These are phyloP conservation scores for Miichthys miiuy DNA, from an alignment of 2,797 vertebrate genomes.

Conservation along the genomic window DNA sequence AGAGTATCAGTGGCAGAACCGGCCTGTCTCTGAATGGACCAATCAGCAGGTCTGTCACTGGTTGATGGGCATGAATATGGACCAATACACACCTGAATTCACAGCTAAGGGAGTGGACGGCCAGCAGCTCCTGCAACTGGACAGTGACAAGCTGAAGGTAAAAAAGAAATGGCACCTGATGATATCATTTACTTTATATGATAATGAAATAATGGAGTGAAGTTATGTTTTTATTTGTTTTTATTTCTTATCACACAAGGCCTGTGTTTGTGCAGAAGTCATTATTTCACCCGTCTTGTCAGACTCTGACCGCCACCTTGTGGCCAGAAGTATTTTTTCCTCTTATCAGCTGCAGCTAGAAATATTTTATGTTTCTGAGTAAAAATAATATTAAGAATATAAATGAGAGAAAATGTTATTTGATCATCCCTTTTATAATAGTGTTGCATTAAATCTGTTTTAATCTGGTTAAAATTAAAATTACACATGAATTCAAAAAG, in stretches of 20 bases:
- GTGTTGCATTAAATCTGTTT: neutral
- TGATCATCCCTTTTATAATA: neutral
- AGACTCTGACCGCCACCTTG: constrained; percentile 69
- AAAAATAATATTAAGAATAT: neutral
- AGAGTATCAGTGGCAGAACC: constrained; percentile 93
- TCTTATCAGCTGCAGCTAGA: neutral
- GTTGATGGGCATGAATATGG: constrained; percentile 94
- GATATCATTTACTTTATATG: neutral
- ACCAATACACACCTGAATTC: constrained; percentile 91
- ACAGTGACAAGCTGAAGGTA: constrained; percentile 93
- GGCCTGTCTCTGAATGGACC: constrained; percentile 91
- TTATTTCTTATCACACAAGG: neutral
- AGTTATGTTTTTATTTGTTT: neutral
- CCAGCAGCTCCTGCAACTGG: constrained; percentile 88
- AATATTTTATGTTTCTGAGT: no score
- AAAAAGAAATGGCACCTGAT: constrained; percentile 23
- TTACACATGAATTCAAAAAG: neutral
- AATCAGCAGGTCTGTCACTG: constrained; percentile 93
- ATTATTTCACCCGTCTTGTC: neutral
- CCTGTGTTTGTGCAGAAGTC: neutral
- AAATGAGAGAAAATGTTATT: no score
- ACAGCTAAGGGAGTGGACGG: constrained; percentile 88
- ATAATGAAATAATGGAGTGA: neutral
- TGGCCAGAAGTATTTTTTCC: constrained; percentile 46
- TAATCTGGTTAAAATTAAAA: neutral